Evolutionary conservation across 2,888 invertebrate genomes (phyloP), one percentile per base, ranked within the genome.

Genomic region (Erynnis tages): DNA sequence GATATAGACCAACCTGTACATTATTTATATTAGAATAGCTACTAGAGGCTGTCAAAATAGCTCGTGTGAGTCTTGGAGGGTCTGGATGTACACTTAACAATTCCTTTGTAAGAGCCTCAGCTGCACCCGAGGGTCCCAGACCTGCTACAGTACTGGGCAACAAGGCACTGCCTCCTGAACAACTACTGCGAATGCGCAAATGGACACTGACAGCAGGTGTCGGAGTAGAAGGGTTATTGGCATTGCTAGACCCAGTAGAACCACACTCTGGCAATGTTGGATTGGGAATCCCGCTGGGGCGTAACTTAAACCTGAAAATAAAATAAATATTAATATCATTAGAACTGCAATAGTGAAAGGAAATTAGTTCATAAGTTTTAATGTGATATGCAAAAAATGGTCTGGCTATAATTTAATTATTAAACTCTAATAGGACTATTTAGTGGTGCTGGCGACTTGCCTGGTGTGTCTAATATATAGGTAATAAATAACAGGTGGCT

Each of bases 31-130:
- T 87, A 32, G 88, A 75, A 60, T 87, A 87, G 62, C 90, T 91
- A 66, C 89, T 88, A 29, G 91, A 86, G 48, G 91, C 88, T 8
- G 91, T 87, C 40, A 91, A 83, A 58, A 91, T 83, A 35, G 90
- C 91, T 41, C 91, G 73, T 4, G 90, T 82, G 60, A 91, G 76
- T 50, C 84, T 83, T 61, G 91, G 91, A 53, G 91, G 90, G 50
- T 88, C 91, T 2, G 85, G 77, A 52, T 78, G 91, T 55, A 77
- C 82, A 79, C 62, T 89, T 58, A 84, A 82, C 73, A 90, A 78
- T 65, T 85, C 90, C 50, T 82, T 83, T 1, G 75, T 83, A 25
- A 89, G 67, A 14, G 76, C 72, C 55, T 87, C 87, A 10, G 83
- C 84, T 11, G 73, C 88, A 10, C 84, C 85, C 0, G 82, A 71